Evolutionary conservation across 2,888 invertebrate genomes (phyloP), one percentile per base, ranked within the genome.

Genomic region (Cistogaster globosa): DNA sequence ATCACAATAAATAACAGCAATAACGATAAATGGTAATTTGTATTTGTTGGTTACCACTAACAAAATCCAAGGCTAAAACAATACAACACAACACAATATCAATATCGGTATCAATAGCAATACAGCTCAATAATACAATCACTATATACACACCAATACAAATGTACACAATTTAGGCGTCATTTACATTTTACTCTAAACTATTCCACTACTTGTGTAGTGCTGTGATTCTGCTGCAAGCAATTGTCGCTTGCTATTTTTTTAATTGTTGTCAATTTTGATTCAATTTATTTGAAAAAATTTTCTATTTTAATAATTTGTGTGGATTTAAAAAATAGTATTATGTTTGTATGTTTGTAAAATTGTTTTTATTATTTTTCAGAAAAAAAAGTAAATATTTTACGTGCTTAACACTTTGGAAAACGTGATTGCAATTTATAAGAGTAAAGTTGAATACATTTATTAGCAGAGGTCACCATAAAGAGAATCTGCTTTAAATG

Each of bases 391-490:
- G 60, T 38, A 77, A 83, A 77, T 68, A 51, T 77, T 77, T 67
- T 83, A 83, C 71, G 83, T 83, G 77, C 77, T 83, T 68, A 60
- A 68, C 77, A 77, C 71, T 77, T 71, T 57, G n/a, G 1, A 51
- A 77, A 72, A 71, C 71, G 60, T 72, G 67, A 60, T 76, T 45
- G 45, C 12, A 12, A 14, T 45, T 14, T 1, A 12, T 14, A 2
- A 12, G 12, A 38, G 8, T 45, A 45, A 45, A 45, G 14, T 4
- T 45, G 8, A 14, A 14, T 2, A 45, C 14, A 12, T 45, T 45
- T 12, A 45, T 14, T 14, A 26, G 26, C 2, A 26, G 26, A 26
- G 26, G 26, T 26, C 26, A 4, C 4, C 26, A 26, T 26, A 2
- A 1, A 26, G 26, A 26, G 26, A 26, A 4, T 2, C 26, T 26